A percentile compares a stretch with the other conserved stretches of the same genome.
Evolutionary conservation across 2,113 vertebrate species (phyloP).

Genomic region (Odocoileus hemionus): DNA sequence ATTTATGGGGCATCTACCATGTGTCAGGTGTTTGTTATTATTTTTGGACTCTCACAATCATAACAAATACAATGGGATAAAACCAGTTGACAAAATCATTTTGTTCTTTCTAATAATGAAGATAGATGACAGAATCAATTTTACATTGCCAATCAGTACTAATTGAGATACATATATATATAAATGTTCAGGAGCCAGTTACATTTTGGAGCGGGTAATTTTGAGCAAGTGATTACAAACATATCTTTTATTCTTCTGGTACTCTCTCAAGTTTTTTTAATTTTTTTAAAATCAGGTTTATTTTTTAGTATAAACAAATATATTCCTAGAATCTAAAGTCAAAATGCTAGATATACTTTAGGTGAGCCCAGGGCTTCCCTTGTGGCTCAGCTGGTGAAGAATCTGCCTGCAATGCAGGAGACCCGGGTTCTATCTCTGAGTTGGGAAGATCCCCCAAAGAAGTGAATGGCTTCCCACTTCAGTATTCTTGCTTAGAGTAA

Average conservation of each 20-base stretch:
- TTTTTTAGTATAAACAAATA: background rate
- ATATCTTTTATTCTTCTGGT: background rate
- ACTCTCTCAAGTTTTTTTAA: background rate
- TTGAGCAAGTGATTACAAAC: background rate
- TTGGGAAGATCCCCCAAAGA: background rate
- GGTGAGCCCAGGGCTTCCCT: background rate
- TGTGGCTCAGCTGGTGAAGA: background rate
- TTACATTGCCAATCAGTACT: background rate
- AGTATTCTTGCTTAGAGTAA: background rate
- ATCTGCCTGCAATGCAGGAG: background rate
- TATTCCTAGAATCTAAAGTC: background rate
- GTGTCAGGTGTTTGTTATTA: background rate
- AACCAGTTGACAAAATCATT: background rate
- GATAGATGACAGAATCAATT: background rate
- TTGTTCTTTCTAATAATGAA: background rate
- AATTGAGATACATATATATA: background rate
- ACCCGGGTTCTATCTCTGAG: background rate
- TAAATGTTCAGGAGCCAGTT: background rate
- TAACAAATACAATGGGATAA: background rate
- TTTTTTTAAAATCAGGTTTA: background rate
- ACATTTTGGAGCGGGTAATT: background rate
- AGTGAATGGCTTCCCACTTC: background rate
- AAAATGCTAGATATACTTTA: background rate
- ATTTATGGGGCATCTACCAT: background rate
- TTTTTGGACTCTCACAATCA: background rate